Evolutionary conservation across 2,113 vertebrate genomes (phyloP).

Genomic region (Montifringilla adamsi): DNA sequence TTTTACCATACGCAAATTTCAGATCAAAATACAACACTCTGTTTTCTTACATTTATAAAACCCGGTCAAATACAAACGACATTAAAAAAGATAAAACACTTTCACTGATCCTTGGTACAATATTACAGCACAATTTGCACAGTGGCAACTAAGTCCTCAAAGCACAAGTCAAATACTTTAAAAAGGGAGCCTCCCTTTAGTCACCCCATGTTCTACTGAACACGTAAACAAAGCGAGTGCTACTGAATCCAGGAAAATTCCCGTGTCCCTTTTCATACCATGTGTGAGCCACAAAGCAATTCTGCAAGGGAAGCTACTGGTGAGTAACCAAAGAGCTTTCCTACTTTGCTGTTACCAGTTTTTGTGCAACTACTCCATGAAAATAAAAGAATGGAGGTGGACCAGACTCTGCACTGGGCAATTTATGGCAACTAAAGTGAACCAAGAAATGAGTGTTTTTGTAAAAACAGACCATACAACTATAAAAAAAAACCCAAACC

Average conservation of each 20-base stretch:
- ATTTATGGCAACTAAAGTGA: slow-evolving; percentile 24
- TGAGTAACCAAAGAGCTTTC: neutral
- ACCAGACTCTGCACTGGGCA: slow-evolving; percentile 30
- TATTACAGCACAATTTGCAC: slow-evolving; percentile 73
- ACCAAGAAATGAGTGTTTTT: neutral
- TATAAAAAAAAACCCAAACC: neutral
- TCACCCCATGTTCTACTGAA: slow-evolving; percentile 24
- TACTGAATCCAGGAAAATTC: slow-evolving; percentile 41
- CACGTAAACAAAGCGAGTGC: slow-evolving; percentile 58
- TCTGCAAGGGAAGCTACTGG: slow-evolving; percentile 40
- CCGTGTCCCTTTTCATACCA: neutral
- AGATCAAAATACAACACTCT: slow-evolving; percentile 82
- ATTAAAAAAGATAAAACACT: slow-evolving; percentile 82
- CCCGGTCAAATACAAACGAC: slow-evolving; percentile 78
- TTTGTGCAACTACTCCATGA: slow-evolving; percentile 24
- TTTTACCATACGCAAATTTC: slow-evolving; percentile 78
- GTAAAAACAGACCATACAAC: neutral
- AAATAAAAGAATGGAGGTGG: slow-evolving; percentile 23
- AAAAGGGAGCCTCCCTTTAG: slow-evolving; percentile 24
- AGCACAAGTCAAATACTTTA: slow-evolving; percentile 57
- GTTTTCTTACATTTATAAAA: slow-evolving; percentile 80
- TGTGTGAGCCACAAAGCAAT: slow-evolving; percentile 44
- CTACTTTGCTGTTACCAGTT: neutral
- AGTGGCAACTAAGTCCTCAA: slow-evolving; percentile 53
- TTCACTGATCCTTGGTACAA: slow-evolving; percentile 74